Evolutionary conservation across 2,888 invertebrate genomes (phyloP).

Genomic region (Hydroisotoma schaefferi): DNA sequence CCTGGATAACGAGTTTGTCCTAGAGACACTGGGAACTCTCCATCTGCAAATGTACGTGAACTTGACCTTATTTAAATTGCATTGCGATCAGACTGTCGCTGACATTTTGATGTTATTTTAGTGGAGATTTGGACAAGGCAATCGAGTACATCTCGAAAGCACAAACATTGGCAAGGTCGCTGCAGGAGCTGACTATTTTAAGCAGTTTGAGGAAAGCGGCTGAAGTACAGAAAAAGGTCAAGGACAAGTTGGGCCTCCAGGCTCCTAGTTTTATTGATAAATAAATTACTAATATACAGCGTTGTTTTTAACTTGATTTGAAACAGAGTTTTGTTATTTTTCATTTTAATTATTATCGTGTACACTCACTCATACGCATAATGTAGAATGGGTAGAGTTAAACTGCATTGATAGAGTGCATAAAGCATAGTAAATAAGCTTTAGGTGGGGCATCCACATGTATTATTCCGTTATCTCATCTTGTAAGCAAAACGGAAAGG

Average conservation of each 20-base stretch:
- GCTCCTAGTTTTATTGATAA: no score
- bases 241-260: slow-evolving; percentile 69
- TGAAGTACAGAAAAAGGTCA: slow-evolving; percentile 70
- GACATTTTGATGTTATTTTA: slow-evolving; percentile 54
- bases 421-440: no score
- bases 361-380: no score
- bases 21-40: slow-evolving; percentile 89
- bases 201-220: slow-evolving; percentile 87
- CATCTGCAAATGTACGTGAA: slow-evolving; percentile 78
- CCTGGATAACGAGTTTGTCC: slow-evolving; percentile 91
- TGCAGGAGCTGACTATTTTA: slow-evolving; percentile 84
- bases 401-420: no score
- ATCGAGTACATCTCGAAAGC: slow-evolving; percentile 85
- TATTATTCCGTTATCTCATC: no score
- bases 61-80: slow-evolving; percentile 1
- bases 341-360: no score
- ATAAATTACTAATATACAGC: no score
- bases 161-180: slow-evolving; percentile 76
- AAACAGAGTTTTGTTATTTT: no score
- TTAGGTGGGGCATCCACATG: no score
- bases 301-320: no score
- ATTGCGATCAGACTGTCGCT: slow-evolving; percentile 6
- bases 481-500: no score
- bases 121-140: slow-evolving; percentile 76
- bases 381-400: no score